These are phyloP conservation scores for Centropus unirufus DNA, from an alignment of 2,113 vertebrate genomes.

Conservation along the genomic window DNA sequence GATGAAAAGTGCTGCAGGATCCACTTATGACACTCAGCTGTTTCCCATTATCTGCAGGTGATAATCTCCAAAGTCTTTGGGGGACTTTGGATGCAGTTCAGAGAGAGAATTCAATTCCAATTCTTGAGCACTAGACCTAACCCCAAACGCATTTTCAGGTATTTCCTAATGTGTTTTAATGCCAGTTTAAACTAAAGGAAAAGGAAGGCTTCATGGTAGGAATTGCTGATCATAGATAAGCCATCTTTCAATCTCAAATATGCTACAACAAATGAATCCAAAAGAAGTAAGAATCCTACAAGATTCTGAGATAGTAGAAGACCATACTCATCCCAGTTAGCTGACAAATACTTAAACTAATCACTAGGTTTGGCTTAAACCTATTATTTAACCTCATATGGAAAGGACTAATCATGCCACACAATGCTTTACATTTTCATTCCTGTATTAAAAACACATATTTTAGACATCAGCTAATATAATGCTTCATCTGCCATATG, in stretches of 20 bases:
- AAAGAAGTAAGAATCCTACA: not conserved
- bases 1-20: not conserved
- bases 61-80: not conserved
- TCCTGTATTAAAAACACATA: not conserved
- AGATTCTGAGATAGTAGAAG: not conserved
- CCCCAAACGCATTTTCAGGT: not conserved
- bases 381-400: not conserved
- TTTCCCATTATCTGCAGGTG: not conserved
- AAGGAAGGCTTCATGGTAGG: not conserved
- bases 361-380: not conserved
- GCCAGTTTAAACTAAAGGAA: not conserved
- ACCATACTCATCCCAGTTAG: not conserved
- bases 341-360: constrained; percentile 1
- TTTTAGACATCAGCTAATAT: not conserved
- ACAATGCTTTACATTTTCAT: not conserved
- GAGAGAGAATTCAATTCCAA: not conserved
- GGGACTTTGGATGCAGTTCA: not conserved
- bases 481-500: not conserved
- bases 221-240: not conserved
- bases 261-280: not conserved
- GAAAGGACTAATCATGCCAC: constrained; percentile 21
- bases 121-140: not conserved
- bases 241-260: not conserved
- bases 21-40: not conserved
- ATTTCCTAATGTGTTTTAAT: not conserved